phyloP scores from a whole-genome alignment of 2,888 invertebrate species.

The Lycophotia porphyrea region DNA sequence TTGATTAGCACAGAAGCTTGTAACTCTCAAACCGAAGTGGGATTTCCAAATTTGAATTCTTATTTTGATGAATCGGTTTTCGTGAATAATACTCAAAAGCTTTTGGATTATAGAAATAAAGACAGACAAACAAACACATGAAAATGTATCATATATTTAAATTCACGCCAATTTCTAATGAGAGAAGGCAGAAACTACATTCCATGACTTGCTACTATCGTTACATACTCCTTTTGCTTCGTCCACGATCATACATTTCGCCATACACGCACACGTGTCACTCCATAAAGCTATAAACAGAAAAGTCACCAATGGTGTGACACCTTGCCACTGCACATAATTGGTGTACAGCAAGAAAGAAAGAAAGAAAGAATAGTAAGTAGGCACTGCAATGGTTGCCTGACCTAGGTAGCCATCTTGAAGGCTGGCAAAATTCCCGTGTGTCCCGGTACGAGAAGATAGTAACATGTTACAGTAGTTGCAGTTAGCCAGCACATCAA shows the following conservation, averaged over 20 bases:
- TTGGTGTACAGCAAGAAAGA: no score
- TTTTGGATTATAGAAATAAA: not conserved
- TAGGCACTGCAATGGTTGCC: no score
- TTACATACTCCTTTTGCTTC: not conserved
- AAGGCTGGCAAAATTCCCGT: not conserved
- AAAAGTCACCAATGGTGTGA: not conserved
- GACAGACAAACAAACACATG: not conserved
- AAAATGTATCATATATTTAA: no score
- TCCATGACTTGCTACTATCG: no score
- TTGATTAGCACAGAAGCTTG: not conserved
- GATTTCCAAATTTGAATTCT: conserved; percentile 12
- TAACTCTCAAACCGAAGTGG: not conserved
- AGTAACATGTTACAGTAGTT: not conserved
- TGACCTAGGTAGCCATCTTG: not conserved
- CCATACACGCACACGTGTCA: not conserved
- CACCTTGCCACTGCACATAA: not conserved
- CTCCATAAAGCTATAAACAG: not conserved
- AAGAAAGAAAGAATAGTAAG: no score
- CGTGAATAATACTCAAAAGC: not conserved
- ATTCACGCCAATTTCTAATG: no score
- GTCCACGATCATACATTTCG: not conserved
- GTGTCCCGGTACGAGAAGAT: not conserved
- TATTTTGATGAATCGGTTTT: not conserved
- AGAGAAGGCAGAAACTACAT: no score
- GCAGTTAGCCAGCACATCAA: no score